phyloP scores from a whole-genome alignment of 2,888 invertebrate species.

The Erebia epiphron region DNA sequence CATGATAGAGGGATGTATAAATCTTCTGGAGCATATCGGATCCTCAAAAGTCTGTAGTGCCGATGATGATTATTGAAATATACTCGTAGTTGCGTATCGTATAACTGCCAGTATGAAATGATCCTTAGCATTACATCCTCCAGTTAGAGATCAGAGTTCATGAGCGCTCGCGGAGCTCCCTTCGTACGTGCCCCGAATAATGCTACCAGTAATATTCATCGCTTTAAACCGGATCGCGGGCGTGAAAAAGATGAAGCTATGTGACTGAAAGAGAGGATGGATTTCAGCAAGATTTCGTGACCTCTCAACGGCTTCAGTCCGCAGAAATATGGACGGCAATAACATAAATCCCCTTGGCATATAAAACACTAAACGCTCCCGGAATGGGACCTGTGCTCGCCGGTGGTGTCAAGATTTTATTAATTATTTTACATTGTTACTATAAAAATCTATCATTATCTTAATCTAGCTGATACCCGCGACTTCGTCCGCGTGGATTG shows the following conservation, averaged over 20 bases:
- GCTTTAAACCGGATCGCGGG: constrained; percentile 70
- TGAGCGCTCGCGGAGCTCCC: constrained; percentile 70
- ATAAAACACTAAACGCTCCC: constrained; percentile 83
- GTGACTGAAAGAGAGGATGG: constrained; percentile 53
- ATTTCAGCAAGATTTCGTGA: constrained; percentile 79
- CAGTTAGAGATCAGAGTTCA: constrained; percentile 79
- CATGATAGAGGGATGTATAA: too few relatives aligned
- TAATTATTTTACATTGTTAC: constrained; percentile 1
- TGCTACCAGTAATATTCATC: constrained; percentile 76
- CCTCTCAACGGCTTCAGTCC: constrained; percentile 80
- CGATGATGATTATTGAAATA: too few relatives aligned
- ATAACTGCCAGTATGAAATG: neutral
- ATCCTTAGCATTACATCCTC: constrained; percentile 53
- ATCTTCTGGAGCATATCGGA: too few relatives aligned
- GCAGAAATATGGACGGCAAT: constrained; percentile 83
- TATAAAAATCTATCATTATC: neutral
- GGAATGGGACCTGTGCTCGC: constrained; percentile 62
- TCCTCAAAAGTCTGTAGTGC: too few relatives aligned
- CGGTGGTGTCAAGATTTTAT: constrained; percentile 2
- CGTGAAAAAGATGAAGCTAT: constrained; percentile 58
- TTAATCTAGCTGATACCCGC: too few relatives aligned
- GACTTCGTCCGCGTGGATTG: too few relatives aligned
- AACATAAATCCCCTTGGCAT: constrained; percentile 83
- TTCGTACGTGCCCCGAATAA: constrained; percentile 77
- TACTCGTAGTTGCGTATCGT: neutral